Evolutionary conservation across 1,140 invertebrate genomes (phyloP).

Genomic region (Chlorops oryzae): DNA sequence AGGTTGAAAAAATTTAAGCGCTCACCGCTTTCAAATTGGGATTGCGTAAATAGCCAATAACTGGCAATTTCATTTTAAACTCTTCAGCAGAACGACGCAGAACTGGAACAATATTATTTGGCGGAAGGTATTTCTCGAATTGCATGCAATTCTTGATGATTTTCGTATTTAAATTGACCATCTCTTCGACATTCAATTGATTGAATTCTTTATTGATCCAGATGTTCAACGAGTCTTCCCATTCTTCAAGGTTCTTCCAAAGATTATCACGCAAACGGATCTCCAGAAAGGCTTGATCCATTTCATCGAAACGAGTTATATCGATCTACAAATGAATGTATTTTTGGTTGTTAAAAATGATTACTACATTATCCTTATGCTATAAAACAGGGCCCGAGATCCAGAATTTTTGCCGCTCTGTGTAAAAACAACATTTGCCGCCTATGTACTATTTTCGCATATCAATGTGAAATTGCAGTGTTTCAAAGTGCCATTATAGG

Average conservation of each 20-base stretch:
- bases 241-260: constrained; percentile 68
- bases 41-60: constrained; percentile 42
- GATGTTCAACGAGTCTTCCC: constrained; percentile 52
- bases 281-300: constrained; percentile 71
- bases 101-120: constrained; percentile 67
- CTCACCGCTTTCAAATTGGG: constrained; percentile 34
- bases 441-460: too few relatives aligned
- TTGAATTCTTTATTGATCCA: constrained; percentile 59
- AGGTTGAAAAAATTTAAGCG: not conserved
- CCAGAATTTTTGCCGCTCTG: too few relatives aligned
- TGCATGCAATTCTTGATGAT: constrained; percentile 64
- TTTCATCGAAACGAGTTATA: constrained; percentile 68
- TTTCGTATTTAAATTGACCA: constrained; percentile 59
- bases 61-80: constrained; percentile 61
- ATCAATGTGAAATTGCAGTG: too few relatives aligned
- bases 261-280: constrained; percentile 70
- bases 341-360: not conserved
- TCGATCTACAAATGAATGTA: constrained; percentile 55
- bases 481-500: too few relatives aligned
- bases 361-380: too few relatives aligned
- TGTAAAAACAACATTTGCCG: too few relatives aligned
- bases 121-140: constrained; percentile 71
- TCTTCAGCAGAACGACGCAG: constrained; percentile 69
- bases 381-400: too few relatives aligned
- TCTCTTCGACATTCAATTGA: constrained; percentile 63